A percentile compares a stretch with the other conserved stretches of the same genome.
phyloP scores from a whole-genome alignment of 2,797 vertebrate species.

The Microctenopoma steveboyesi region DNA sequence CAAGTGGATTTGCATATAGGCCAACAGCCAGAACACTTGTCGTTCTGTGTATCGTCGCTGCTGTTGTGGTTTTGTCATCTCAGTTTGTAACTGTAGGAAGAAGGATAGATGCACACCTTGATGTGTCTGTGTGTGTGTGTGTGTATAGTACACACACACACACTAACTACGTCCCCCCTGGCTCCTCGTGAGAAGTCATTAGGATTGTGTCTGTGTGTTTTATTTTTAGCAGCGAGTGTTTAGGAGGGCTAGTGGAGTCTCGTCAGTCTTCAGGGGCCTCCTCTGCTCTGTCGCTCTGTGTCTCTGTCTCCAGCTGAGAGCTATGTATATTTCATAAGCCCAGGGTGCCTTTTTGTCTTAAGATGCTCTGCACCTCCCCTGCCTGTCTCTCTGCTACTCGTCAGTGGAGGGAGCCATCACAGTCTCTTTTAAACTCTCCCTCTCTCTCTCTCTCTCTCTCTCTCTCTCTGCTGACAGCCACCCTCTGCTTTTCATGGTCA shows the following conservation, averaged over 20 bases:
- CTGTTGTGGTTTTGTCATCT: constrained; percentile 34
- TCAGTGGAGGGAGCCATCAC: constrained; percentile 74
- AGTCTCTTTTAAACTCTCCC: constrained; percentile 65
- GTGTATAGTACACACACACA: constrained; percentile 8
- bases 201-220: constrained; percentile 65
- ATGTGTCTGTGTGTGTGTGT: constrained; percentile 8
- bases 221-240: constrained; percentile 76
- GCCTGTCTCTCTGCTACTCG: constrained; percentile 72
- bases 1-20: constrained; percentile 62
- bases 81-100: constrained; percentile 40
- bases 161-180: constrained; percentile 30
- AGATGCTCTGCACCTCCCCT: constrained; percentile 67
- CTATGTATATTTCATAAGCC: constrained; percentile 84
- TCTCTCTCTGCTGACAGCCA: constrained; percentile 69
- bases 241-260: constrained; percentile 62
- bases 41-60: constrained; percentile 33
- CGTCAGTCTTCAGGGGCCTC: constrained; percentile 73
- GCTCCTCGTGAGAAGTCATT: constrained; percentile 70
- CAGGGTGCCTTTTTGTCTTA: constrained; percentile 79
- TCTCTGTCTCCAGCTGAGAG: constrained; percentile 77
- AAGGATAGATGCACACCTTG: constrained; percentile 21
- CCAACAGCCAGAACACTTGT: constrained; percentile 50
- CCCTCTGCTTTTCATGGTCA: constrained; percentile 78
- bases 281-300: constrained; percentile 70
- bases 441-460: constrained; percentile 28